Evolutionary conservation across 2,113 vertebrate genomes (phyloP), one percentile per base, ranked within the genome.

Genomic region (Rhea pennata): DNA sequence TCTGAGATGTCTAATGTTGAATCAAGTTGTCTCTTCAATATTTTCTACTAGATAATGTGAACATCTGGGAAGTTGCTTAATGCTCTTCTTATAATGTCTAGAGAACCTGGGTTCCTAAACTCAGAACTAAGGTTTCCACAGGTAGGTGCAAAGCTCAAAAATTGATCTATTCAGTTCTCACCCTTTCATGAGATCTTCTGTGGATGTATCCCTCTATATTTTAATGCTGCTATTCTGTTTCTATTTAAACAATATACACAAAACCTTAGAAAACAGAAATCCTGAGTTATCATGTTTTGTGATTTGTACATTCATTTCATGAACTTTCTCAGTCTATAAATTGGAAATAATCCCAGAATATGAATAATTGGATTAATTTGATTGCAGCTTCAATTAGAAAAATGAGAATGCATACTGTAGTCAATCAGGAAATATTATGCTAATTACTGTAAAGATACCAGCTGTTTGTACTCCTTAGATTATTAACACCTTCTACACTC

Each of bases 391-490:
- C 75, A 86, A 90, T 83, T 4, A 42, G 76, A 58, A 39, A 74
- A 86, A 16, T 19, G 5, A 2, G 5, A 93, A 48, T 50, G 16
- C 10, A 29, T 61, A 80, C 33, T 62, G 40, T 88, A 96, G 79
- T 91, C 86, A 94, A 85, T 96, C 44, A 95, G 65, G 80, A 95
- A 97, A 87, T 93, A 88, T 81, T 87, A 84, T 86, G 88, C 71
- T 96, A 95, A 95, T 96, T 91, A 74, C 48, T 83, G 7, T 66
- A 75, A 96, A 87, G 66, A 90, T 75, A 92, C 88, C 97, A 98
- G 94, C 91, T 97, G 96, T 48, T 97, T 84, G 26, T 33, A 62
- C 33, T 85, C 69, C 84, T 81, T 71, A 81, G 86, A 69, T 92
- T 93, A 92, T 94, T 88, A 92, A 72, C 88, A 92, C 82, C 61